Percentiles rank a stretch among this genome's conserved stretches.
Evolutionary conservation across 1,140 invertebrate species (phyloP).

Genomic region (Sycophila sp.): DNA sequence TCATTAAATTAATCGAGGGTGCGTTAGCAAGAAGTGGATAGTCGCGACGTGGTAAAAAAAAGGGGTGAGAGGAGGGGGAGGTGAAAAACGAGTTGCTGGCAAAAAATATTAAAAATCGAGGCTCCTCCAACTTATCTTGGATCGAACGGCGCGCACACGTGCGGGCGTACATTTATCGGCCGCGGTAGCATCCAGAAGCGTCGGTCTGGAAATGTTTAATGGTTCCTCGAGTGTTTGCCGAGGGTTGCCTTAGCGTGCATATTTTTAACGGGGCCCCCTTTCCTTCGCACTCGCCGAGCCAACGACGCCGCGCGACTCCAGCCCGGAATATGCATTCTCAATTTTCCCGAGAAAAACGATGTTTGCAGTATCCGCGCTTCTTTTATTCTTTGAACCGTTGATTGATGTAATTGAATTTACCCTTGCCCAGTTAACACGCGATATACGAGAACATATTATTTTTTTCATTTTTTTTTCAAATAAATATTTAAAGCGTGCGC

Average conservation of each 20-base stretch:
- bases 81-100: neutral
- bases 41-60: neutral
- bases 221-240: slow-evolving; percentile 48
- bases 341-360: neutral
- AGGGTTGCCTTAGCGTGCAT: slow-evolving; percentile 32
- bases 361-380: too few relatives aligned
- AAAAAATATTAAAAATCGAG: slow-evolving; percentile 32
- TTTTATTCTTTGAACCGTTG: too few relatives aligned
- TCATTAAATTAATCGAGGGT: too few relatives aligned
- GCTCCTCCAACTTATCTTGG: slow-evolving; percentile 32
- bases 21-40: too few relatives aligned
- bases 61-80: neutral
- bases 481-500: too few relatives aligned
- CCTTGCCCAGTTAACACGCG: too few relatives aligned
- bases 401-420: too few relatives aligned
- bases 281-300: neutral
- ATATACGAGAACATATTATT: too few relatives aligned
- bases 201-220: slow-evolving; percentile 53
- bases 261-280: slow-evolving; percentile 33
- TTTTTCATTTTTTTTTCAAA: too few relatives aligned
- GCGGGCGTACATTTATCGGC: slow-evolving; percentile 27
- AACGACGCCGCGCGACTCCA: neutral
- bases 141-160: slow-evolving; percentile 6
- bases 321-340: neutral
- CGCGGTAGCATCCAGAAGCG: slow-evolving; percentile 41